Evolutionary conservation across 2,113 vertebrate genomes (phyloP).

Genomic region (Saguinus imperator): DNA sequence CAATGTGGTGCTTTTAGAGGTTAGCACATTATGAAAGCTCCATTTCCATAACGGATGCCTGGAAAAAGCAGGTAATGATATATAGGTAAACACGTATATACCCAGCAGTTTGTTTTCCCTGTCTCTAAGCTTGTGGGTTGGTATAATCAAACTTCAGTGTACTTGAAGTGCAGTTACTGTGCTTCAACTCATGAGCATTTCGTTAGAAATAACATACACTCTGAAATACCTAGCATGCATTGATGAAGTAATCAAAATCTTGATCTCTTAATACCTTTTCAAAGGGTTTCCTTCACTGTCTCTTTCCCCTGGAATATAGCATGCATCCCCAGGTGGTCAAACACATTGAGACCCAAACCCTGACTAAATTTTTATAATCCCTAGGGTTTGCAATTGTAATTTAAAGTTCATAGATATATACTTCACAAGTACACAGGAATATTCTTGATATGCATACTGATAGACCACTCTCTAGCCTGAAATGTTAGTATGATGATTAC

Average conservation of each 20-base stretch:
- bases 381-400: not conserved
- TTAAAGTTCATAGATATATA: not conserved
- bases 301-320: not conserved
- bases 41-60: not conserved
- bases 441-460: not conserved
- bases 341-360: not conserved
- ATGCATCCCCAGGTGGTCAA: not conserved
- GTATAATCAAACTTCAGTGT: not conserved
- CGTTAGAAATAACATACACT: not conserved
- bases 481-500: conserved; percentile 1
- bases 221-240: not conserved
- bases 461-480: not conserved
- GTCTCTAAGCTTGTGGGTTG: not conserved
- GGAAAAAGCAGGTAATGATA: not conserved
- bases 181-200: not conserved
- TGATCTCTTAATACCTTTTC: not conserved
- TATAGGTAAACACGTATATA: not conserved
- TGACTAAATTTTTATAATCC: not conserved
- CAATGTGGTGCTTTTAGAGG: conserved; percentile 36
- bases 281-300: not conserved
- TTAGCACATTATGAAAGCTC: conserved; percentile 11
- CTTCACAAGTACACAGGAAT: not conserved
- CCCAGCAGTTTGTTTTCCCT: not conserved
- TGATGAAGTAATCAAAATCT: not conserved
- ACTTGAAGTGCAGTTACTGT: not conserved